Percentiles rank a stretch among this genome's conserved stretches.
Conservation (phyloP, 1,140 invertebrate species). For the Drosophila sulfurigaster region DNA sequence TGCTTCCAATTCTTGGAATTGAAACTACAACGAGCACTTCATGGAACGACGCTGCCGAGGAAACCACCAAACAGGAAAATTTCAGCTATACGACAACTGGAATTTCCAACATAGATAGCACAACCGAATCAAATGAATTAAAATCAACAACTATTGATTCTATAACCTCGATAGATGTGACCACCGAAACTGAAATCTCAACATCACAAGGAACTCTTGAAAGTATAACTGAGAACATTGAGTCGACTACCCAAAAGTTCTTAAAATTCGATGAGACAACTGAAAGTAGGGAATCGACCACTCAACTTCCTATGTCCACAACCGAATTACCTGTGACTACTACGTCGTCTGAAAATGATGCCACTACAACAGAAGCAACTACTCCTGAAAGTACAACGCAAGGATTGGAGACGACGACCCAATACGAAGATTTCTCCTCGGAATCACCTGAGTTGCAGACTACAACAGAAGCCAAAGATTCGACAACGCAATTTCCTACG, state of each 20-base stretch:
- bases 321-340: not conserved
- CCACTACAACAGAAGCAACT: not conserved
- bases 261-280: not conserved
- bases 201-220: not conserved
- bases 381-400: not conserved
- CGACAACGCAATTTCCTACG: not conserved
- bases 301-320: not conserved
- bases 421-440: not conserved
- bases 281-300: not conserved
- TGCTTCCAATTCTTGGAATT: constrained; percentile 54
- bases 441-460: not conserved
- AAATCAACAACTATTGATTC: not conserved
- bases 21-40: constrained; percentile 29
- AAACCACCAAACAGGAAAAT: not conserved
- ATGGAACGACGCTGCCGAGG: not conserved
- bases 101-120: not conserved
- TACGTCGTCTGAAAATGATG: not conserved
- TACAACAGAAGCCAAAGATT: constrained; percentile 2
- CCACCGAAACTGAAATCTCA: not conserved
- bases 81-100: not conserved
- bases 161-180: not conserved
- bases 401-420: not conserved
- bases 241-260: not conserved
- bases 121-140: not conserved
- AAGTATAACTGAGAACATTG: not conserved